Conservation (phyloP, 2,888 invertebrate species). For the Tortrix viridana region DNA sequence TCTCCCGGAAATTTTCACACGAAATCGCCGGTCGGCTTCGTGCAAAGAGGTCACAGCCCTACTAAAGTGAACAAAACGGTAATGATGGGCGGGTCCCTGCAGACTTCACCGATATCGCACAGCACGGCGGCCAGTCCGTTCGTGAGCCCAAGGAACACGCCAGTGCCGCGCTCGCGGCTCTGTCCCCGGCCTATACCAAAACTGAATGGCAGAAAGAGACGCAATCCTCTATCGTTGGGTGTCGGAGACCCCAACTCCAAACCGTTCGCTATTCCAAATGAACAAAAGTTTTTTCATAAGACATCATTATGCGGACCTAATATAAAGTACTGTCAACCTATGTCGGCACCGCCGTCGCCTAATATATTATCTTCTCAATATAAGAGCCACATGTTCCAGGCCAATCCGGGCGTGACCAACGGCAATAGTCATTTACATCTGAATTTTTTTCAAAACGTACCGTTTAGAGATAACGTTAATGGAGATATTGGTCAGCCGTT, state of each 20-base stretch:
- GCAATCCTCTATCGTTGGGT: slow-evolving; percentile 67
- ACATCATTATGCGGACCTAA: slow-evolving; percentile 58
- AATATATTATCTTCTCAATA: slow-evolving; percentile 76
- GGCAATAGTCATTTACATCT: slow-evolving; percentile 74
- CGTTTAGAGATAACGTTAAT: slow-evolving; percentile 75
- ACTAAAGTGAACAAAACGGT: slow-evolving; percentile 64
- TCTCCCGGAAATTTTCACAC: slow-evolving; percentile 83
- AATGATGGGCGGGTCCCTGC: slow-evolving; percentile 72
- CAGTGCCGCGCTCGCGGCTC: slow-evolving; percentile 87
- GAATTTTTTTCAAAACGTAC: slow-evolving; percentile 71
- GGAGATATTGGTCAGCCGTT: slow-evolving; percentile 68
- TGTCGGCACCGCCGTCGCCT: slow-evolving; percentile 89
- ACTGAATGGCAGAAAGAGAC: slow-evolving; percentile 67
- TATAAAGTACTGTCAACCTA: slow-evolving; percentile 77
- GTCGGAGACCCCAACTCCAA: slow-evolving; percentile 63
- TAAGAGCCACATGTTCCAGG: slow-evolving; percentile 79
- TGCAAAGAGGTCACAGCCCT: slow-evolving; percentile 69
- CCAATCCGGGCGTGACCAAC: slow-evolving; percentile 65
- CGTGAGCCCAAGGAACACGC: slow-evolving; percentile 91
- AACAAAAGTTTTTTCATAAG: slow-evolving; percentile 72
- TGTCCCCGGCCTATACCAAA: slow-evolving; percentile 81
- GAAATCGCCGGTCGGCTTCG: slow-evolving; percentile 72
- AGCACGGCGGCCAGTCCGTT: slow-evolving; percentile 91
- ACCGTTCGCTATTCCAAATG: slow-evolving; percentile 75
- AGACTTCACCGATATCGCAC: slow-evolving; percentile 81